Conservation (phyloP, 2,113 vertebrate genomes). For the Hucho hucho region DNA sequence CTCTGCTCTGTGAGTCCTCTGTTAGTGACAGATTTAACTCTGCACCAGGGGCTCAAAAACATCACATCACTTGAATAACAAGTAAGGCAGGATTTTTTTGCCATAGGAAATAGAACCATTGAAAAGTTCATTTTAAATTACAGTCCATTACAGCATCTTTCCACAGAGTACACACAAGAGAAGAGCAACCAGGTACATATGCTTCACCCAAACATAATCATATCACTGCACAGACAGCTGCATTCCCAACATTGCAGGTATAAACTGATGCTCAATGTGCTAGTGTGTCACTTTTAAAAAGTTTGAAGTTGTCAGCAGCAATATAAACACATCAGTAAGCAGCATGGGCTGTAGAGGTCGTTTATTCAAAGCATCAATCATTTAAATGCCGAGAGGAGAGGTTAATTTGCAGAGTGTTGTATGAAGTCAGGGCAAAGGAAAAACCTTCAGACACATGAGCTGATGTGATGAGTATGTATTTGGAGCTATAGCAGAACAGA, state of each 20-base stretch:
- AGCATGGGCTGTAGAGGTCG: slow-evolving; percentile 15
- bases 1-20: too few species aligned
- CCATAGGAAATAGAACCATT: slow-evolving; percentile 65
- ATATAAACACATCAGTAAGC: slow-evolving; percentile 31
- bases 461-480: slow-evolving; percentile 45
- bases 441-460: slow-evolving; percentile 16
- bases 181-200: background rate
- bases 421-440: background rate
- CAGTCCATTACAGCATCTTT: slow-evolving; percentile 50
- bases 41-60: slow-evolving; percentile 35
- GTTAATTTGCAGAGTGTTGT: slow-evolving; percentile 8
- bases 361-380: slow-evolving; percentile 11
- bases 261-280: slow-evolving; percentile 17
- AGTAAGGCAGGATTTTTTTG: slow-evolving; percentile 65
- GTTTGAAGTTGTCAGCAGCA: slow-evolving; percentile 31
- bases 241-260: slow-evolving; percentile 20
- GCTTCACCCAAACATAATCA: slow-evolving; percentile 18
- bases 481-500: slow-evolving; percentile 23
- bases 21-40: background rate
- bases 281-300: slow-evolving; percentile 15
- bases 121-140: slow-evolving; percentile 39
- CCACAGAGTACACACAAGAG: slow-evolving; percentile 44
- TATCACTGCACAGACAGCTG: slow-evolving; percentile 35
- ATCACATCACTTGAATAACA: slow-evolving; percentile 71
- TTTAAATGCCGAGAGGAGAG: background rate